Percentiles rank a stretch among this genome's conserved stretches.
phyloP scores from a whole-genome alignment of 2,888 invertebrate species.

The Dryomyza anilis region DNA sequence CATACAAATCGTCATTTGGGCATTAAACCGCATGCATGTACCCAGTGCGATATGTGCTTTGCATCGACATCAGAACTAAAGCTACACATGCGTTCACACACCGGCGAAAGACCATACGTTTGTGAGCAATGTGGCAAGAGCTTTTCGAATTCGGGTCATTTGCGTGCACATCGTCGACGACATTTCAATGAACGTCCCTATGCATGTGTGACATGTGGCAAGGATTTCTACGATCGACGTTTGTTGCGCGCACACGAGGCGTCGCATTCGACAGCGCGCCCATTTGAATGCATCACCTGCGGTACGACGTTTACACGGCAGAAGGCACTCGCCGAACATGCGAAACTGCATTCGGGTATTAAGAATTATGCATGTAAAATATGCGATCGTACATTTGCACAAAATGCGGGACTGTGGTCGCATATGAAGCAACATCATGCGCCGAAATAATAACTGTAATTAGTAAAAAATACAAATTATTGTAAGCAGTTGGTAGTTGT shows the following conservation, averaged over 20 bases:
- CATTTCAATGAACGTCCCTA: slow-evolving; percentile 71
- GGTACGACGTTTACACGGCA: slow-evolving; percentile 38
- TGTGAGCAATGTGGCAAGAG: slow-evolving; percentile 32
- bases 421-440: slow-evolving; percentile 30
- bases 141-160: slow-evolving; percentile 33
- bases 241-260: slow-evolving; percentile 66
- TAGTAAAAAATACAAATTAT: too few relatives aligned
- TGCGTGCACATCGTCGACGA: slow-evolving; percentile 68
- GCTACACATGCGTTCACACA: slow-evolving; percentile 32
- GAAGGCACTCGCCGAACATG: slow-evolving; percentile 35
- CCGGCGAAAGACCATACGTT: slow-evolving; percentile 32
- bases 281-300: slow-evolving; percentile 68
- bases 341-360: slow-evolving; percentile 31
- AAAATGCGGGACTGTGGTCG: slow-evolving; percentile 38
- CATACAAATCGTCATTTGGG: slow-evolving; percentile 28
- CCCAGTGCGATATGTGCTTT: slow-evolving; percentile 29
- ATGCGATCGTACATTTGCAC: slow-evolving; percentile 37
- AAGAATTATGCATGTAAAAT: slow-evolving; percentile 36
- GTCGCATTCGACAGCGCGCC: slow-evolving; percentile 69
- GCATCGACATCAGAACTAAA: slow-evolving; percentile 30
- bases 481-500: too few relatives aligned
- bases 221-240: slow-evolving; percentile 63
- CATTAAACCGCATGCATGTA: slow-evolving; percentile 31
- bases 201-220: slow-evolving; percentile 68
- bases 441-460: too few relatives aligned